Conservation (phyloP, 1,140 invertebrate genomes). For the Harlomillsia oculata region DNA sequence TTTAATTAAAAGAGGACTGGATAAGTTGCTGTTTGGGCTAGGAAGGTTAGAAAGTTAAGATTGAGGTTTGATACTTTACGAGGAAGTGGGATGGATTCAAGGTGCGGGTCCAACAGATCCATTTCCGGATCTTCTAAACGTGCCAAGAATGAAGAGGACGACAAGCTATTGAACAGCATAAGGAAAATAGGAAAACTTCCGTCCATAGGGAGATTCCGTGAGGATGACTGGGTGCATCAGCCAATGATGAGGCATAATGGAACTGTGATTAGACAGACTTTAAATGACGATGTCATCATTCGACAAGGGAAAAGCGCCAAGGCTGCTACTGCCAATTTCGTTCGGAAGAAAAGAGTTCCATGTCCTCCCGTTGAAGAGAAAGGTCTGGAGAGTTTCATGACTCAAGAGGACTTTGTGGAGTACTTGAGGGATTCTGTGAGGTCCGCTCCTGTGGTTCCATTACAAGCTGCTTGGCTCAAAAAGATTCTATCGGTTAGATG, state of each 20-base stretch:
- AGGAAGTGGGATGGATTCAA: too few relatives aligned
- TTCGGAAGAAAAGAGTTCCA: constrained; percentile 1
- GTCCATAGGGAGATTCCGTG: neutral
- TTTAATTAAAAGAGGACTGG: too few relatives aligned
- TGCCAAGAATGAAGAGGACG: too few relatives aligned
- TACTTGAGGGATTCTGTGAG: constrained; percentile 26
- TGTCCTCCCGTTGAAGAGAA: neutral
- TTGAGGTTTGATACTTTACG: too few relatives aligned
- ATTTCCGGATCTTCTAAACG: too few relatives aligned
- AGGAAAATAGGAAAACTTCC: constrained; percentile 3
- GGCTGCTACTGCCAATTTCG: neutral
- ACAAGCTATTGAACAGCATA: too few relatives aligned
- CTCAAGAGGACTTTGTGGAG: constrained; percentile 29
- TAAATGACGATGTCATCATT: constrained; percentile 21
- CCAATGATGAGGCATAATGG: constrained; percentile 15
- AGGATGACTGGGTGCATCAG: constrained; percentile 18
- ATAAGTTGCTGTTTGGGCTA: too few relatives aligned
- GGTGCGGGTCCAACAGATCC: neutral
- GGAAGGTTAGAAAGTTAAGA: too few relatives aligned
- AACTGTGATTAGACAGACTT: neutral
- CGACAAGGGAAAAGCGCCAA: constrained; percentile 17
- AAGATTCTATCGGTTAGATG: constrained; percentile 20
- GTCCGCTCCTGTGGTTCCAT: constrained; percentile 20
- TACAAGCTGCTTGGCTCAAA: constrained; percentile 18
- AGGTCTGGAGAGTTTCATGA: constrained; percentile 20